Evolutionary conservation across 2,888 invertebrate genomes (phyloP).

Genomic region (Oithona nana): DNA sequence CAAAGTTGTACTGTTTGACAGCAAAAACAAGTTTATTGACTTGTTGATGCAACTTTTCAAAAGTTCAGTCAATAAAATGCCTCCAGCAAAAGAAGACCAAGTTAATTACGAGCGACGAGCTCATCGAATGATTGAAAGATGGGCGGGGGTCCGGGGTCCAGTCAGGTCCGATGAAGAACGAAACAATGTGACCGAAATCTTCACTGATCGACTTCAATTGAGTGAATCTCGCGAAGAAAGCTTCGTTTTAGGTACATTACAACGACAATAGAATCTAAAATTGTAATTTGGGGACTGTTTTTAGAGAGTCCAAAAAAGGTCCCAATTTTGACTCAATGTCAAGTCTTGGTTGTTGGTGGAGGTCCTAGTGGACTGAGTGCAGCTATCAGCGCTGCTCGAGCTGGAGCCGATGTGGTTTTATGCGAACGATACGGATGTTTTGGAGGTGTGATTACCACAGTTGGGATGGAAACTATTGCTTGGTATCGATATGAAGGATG

Average conservation of each 20-base stretch:
- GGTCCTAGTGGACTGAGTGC: slow-evolving; percentile 9
- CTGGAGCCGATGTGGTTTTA: slow-evolving; percentile 4
- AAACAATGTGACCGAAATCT: not conserved
- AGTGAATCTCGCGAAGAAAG: too few relatives aligned
- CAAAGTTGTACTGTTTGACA: too few relatives aligned
- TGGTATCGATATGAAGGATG: slow-evolving; percentile 2
- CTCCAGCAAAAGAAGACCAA: too few relatives aligned
- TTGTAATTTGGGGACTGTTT: too few relatives aligned
- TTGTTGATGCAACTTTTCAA: too few relatives aligned
- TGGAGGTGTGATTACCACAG: slow-evolving; percentile 11
- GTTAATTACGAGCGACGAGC: not conserved
- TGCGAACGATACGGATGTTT: slow-evolving; percentile 2
- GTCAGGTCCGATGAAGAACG: not conserved
- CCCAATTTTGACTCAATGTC: not conserved
- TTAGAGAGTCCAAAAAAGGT: not conserved
- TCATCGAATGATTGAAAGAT: not conserved
- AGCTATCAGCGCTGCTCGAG: not conserved
- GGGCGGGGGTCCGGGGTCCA: not conserved
- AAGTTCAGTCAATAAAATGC: too few relatives aligned
- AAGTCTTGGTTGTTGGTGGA: slow-evolving; percentile 8
- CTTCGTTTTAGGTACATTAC: too few relatives aligned
- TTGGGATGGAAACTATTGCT: slow-evolving; percentile 8
- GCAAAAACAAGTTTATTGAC: too few relatives aligned
- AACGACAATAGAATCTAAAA: too few relatives aligned
- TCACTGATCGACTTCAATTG: not conserved